Conservation (phyloP, 2,888 invertebrate genomes). For the Lasioglossum morio region DNA sequence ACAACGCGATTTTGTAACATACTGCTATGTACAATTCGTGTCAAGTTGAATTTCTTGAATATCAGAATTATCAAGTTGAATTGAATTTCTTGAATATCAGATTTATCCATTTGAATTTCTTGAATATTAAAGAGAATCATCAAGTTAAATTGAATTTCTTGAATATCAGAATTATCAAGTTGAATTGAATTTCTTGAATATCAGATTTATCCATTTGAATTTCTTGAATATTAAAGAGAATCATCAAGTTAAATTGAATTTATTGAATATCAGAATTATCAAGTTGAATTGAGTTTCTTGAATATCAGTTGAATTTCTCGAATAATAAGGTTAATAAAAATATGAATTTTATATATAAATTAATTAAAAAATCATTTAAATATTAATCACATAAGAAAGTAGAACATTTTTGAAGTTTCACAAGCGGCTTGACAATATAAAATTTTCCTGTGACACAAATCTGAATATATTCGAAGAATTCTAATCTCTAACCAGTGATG, state of each 20-base stretch:
- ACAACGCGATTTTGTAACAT: background rate
- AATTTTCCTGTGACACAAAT: background rate
- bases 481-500: background rate
- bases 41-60: background rate
- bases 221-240: too few species aligned
- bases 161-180: too few species aligned
- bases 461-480: background rate
- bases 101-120: background rate
- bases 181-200: too few species aligned
- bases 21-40: background rate
- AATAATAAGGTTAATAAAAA: too few species aligned
- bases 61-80: background rate
- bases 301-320: background rate
- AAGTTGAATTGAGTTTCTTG: background rate
- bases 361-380: too few species aligned
- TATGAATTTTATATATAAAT: too few species aligned
- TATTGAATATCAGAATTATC: background rate
- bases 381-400: too few species aligned
- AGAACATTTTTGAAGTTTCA: background rate
- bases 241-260: background rate
- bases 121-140: background rate
- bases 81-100: too few species aligned
- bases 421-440: too few species aligned
- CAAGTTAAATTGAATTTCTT: too few species aligned
- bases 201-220: too few species aligned